phyloP scores from a whole-genome alignment of 2,888 invertebrate species.

The Macropis europaea region DNA sequence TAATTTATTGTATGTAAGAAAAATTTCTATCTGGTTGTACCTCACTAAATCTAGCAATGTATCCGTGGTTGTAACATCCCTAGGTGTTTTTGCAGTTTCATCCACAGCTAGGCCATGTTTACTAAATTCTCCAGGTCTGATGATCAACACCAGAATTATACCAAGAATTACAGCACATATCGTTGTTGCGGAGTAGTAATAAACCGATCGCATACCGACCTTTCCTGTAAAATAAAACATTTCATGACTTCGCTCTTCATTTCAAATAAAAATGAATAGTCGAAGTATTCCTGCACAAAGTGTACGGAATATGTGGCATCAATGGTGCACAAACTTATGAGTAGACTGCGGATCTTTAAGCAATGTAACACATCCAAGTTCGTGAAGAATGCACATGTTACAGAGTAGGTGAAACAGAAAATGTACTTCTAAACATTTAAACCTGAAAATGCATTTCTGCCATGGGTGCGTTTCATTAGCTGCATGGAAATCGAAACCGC shows the following conservation, averaged over 20 bases:
- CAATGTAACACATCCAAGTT: too few species aligned
- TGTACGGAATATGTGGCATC: too few species aligned
- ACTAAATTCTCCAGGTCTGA: conserved; percentile 83
- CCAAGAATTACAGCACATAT: conserved; percentile 86
- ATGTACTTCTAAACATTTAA: too few species aligned
- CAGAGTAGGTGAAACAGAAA: too few species aligned
- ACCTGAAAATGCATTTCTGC: too few species aligned
- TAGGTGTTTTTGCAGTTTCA: conserved; percentile 60
- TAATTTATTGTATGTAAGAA: conserved; percentile 14
- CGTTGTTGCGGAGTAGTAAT: conserved; percentile 86
- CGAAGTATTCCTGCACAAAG: too few species aligned
- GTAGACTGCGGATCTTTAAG: too few species aligned
- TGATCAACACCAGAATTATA: conserved; percentile 85
- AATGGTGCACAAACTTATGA: too few species aligned
- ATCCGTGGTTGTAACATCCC: conserved; percentile 84
- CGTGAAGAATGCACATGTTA: too few species aligned
- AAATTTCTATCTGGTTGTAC: conserved; percentile 76
- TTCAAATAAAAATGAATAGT: too few species aligned
- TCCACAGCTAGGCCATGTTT: conserved; percentile 51
- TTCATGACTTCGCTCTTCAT: background rate
- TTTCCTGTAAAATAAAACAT: conserved; percentile 65
- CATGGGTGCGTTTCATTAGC: too few species aligned
- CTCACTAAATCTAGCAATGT: conserved; percentile 87
- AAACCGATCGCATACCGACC: conserved; percentile 85
- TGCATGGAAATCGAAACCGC: too few species aligned